A percentile compares a stretch with the other conserved stretches of the same genome.
Conservation (phyloP, 2,888 invertebrate species). For the Meliscaeva auricollis region DNA sequence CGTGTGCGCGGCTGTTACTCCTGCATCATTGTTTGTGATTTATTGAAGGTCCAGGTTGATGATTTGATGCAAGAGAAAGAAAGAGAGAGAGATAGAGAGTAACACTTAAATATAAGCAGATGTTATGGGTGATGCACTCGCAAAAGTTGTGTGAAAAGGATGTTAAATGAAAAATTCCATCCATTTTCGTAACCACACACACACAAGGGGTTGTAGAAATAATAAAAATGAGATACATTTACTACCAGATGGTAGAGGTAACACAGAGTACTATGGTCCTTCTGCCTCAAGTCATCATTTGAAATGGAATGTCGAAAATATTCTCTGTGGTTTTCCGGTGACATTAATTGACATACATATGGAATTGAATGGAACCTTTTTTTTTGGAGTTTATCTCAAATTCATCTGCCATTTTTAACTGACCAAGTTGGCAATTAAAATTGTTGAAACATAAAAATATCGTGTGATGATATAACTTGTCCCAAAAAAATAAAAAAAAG, state of each 20-base stretch:
- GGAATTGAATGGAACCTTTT: conserved; percentile 1
- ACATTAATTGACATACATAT: conserved; percentile 21
- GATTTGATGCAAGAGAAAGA: conserved; percentile 29
- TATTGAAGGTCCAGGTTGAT: conserved; percentile 44
- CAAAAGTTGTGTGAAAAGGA: conserved; percentile 52
- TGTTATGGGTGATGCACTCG: no score
- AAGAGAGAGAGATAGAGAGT: no score
- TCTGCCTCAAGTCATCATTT: background rate
- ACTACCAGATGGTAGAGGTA: conserved; percentile 43
- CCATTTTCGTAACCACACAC: conserved; percentile 42
- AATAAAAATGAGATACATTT: conserved; percentile 42
- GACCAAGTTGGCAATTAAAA: conserved; percentile 37
- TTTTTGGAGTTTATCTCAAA: background rate
- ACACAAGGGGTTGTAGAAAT: conserved; percentile 39
- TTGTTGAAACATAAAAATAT: conserved; percentile 17
- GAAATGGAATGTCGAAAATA: conserved; percentile 40
- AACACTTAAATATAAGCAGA: no score
- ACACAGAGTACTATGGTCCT: background rate
- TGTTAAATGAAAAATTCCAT: conserved; percentile 47
- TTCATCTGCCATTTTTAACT: conserved; percentile 31
- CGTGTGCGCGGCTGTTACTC: conserved; percentile 55
- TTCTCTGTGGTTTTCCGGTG: conserved; percentile 39
- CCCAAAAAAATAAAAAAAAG: conserved; percentile 22
- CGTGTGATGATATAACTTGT: conserved; percentile 47
- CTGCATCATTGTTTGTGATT: conserved; percentile 9